These are phyloP conservation scores for Drosophila equinoxialis DNA, from an alignment of 1,140 invertebrate species.

Conservation along the genomic window DNA sequence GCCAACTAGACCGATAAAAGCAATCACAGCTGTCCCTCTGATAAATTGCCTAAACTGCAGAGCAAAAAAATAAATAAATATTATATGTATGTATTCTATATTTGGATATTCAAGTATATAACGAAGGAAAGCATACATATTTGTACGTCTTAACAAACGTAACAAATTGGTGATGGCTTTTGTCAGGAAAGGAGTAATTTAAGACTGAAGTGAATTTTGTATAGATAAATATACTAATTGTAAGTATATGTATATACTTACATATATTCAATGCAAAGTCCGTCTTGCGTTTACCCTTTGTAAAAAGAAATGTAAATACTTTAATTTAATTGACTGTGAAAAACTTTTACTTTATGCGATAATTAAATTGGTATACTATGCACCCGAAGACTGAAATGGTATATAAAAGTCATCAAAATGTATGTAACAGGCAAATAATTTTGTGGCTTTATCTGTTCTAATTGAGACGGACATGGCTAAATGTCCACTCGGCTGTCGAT, in stretches of 20 bases:
- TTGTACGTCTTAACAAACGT: neutral
- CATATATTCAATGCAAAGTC: too few relatives aligned
- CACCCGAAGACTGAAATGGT: too few relatives aligned
- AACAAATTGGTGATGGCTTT: slow-evolving; percentile 8
- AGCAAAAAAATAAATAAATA: neutral
- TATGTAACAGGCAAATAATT: too few relatives aligned
- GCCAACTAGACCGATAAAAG: slow-evolving; percentile 15
- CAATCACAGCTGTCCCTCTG: slow-evolving; percentile 25
- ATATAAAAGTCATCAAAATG: too few relatives aligned
- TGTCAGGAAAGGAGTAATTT: slow-evolving; percentile 2
- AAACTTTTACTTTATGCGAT: too few relatives aligned
- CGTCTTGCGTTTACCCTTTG: neutral
- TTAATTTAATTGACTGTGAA: too few relatives aligned
- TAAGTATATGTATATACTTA: too few relatives aligned
- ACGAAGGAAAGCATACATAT: neutral
- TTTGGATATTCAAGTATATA: neutral
- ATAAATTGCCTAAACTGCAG: slow-evolving; percentile 3
- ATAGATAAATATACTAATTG: neutral
- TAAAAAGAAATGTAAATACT: neutral
- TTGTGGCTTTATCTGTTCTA: too few relatives aligned
- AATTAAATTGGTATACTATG: too few relatives aligned
- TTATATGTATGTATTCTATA: neutral
- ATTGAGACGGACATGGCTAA: too few relatives aligned
- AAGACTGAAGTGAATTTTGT: slow-evolving; percentile 8
- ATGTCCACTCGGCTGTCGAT: too few relatives aligned